Base-by-base conservation (phyloP, 2,113 vertebrate genomes). In the Orcinus orca region DNA sequence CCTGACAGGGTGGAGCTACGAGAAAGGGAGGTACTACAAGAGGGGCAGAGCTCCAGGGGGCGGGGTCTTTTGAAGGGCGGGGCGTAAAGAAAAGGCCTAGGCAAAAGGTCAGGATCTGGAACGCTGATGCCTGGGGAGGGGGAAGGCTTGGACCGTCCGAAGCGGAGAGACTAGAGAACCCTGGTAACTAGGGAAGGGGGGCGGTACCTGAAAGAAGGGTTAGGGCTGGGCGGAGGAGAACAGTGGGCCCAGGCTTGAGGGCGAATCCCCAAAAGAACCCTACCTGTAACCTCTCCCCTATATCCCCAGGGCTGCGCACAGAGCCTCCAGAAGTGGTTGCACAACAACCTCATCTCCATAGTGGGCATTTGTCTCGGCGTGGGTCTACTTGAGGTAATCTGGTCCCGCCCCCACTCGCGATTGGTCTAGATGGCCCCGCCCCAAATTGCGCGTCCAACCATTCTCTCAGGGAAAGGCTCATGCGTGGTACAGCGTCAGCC, bases 281-380 rank as follows among this genome's bases (percentile, higher is more conserved):
- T 8, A 13, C 53, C 8, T 38, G 80, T 31, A 70, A 84, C 29
- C 23, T 58, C 13, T 62, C 71, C 33, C 33, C 36, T n/a, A 2
- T 8, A 65, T 14, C 4, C 36, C 71, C 90, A 98, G 98, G 98
- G 98, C 93, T 98, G 98, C 86, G 96, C 58, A 47, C 47, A 23
- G 29, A 97, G 31, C 9, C 96, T 98, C 63, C 87, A 94, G 38
- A 90, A 85, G 7, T 98, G 98, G 98, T 65, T 98, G 65, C 74
- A 93, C 63, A 98, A 98, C 85, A 98, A 98, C 71, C 93, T 98
- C 68, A 97, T 98, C 95, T 98, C 95, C 82, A 97, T 98, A 44
- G 98, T 98, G 94, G 98, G 98, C 25, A 93, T 98, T 21, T 98
- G 98, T 80, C 98, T 98, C 86, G 98, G 98, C 12, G 87, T 98